Conservation (phyloP, 2,113 vertebrate genomes). For the Vimba vimba region DNA sequence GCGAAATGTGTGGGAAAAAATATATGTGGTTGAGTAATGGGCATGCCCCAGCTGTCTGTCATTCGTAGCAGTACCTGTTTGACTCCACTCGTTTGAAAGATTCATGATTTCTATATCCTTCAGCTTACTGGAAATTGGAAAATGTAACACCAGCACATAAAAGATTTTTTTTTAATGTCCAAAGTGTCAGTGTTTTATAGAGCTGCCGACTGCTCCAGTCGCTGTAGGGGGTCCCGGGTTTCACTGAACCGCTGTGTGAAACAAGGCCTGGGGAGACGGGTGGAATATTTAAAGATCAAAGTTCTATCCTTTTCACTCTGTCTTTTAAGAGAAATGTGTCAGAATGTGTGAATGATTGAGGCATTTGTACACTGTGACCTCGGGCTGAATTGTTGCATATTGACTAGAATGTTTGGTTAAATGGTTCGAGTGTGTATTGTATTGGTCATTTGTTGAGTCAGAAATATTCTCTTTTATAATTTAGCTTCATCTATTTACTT, state of each 20-base stretch:
- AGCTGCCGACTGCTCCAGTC: slow-evolving; percentile 14
- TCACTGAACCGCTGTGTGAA: slow-evolving; percentile 48
- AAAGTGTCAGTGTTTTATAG: slow-evolving; percentile 63
- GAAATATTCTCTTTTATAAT: background rate
- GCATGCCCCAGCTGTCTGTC: slow-evolving; percentile 67
- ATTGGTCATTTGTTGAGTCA: background rate
- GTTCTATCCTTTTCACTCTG: slow-evolving; percentile 46
- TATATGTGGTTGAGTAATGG: slow-evolving; percentile 69
- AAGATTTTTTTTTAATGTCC: slow-evolving; percentile 63
- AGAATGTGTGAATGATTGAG: slow-evolving; percentile 5
- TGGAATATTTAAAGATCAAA: slow-evolving; percentile 52
- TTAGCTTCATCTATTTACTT: background rate
- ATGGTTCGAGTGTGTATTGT: background rate
- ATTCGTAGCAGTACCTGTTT: slow-evolving; percentile 57
- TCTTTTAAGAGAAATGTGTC: slow-evolving; percentile 32
- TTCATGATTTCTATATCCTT: slow-evolving; percentile 73
- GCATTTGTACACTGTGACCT: slow-evolving; percentile 36
- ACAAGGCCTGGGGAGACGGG: slow-evolving; percentile 37
- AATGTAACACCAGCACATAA: slow-evolving; percentile 61
- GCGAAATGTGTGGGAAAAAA: slow-evolving; percentile 60
- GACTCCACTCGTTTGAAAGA: slow-evolving; percentile 69
- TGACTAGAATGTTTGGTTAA: slow-evolving; percentile 1
- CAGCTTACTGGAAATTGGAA: slow-evolving; percentile 74
- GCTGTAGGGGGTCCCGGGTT: slow-evolving; percentile 46
- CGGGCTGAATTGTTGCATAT: slow-evolving; percentile 22